Evolutionary conservation across 2,113 vertebrate genomes (phyloP).

Genomic region (Ailuropoda melanoleuca): DNA sequence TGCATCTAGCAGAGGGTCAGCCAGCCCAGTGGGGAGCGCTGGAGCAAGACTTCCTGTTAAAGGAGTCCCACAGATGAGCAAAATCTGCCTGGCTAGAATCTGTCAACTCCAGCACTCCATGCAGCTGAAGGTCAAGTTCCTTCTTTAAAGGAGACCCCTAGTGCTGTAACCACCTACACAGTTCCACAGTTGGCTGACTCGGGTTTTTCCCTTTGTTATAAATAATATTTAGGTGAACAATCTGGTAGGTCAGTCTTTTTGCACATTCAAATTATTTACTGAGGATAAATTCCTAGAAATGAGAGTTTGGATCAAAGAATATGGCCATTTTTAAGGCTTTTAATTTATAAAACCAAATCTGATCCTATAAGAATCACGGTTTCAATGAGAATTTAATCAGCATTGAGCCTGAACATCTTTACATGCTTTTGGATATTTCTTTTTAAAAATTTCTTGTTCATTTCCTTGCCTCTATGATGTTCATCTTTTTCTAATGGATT

Average conservation of each 20-base stretch:
- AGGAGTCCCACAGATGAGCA: not conserved
- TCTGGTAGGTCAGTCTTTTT: not conserved
- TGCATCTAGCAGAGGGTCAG: not conserved
- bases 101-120: not conserved
- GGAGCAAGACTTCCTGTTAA: not conserved
- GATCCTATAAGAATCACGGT: not conserved
- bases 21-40: not conserved
- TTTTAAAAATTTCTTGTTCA: not conserved
- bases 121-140: not conserved
- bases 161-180: not conserved
- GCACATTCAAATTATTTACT: not conserved
- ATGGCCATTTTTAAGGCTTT: not conserved
- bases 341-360: not conserved
- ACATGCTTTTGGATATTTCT: not conserved
- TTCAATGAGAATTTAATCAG: not conserved
- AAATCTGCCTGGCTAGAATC: not conserved
- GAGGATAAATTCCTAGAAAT: not conserved
- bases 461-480: not conserved
- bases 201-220: not conserved
- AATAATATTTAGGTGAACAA: not conserved
- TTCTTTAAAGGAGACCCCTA: not conserved
- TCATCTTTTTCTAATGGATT: not conserved
- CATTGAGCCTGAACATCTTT: not conserved
- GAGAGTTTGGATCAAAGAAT: not conserved
- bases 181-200: not conserved